Conservation (phyloP, 2,888 invertebrate species). For the Chaetogeoica ovagalla region DNA sequence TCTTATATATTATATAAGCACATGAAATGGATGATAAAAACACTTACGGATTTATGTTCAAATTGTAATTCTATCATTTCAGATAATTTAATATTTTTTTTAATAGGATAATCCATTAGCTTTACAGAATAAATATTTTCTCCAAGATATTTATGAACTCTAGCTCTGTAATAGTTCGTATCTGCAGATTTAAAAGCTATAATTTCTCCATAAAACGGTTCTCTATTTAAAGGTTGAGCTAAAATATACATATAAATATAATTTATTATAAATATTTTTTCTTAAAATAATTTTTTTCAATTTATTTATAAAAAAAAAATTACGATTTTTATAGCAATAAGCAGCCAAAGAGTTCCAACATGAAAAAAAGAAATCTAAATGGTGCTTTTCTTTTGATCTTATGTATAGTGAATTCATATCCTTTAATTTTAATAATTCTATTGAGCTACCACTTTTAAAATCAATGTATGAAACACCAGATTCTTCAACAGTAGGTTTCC, state of each 20-base stretch:
- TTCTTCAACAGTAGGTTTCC: conserved; percentile 39
- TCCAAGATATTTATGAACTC: conserved; percentile 29
- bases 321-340: conserved; percentile 27
- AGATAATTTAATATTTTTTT: conserved; percentile 16
- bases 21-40: neutral
- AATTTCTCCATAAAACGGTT: conserved; percentile 44
- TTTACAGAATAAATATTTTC: conserved; percentile 27
- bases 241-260: conserved; percentile 1
- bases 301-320: neutral
- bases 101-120: conserved; percentile 43
- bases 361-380: conserved; percentile 25
- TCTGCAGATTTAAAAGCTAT: conserved; percentile 22
- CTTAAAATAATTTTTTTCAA: neutral
- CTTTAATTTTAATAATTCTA: conserved; percentile 33
- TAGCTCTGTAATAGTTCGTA: conserved; percentile 35
- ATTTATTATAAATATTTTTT: neutral
- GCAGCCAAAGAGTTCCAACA: conserved; percentile 20
- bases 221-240: conserved; percentile 26
- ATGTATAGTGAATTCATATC: conserved; percentile 24
- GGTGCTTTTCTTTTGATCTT: conserved; percentile 29
- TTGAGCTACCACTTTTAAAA: conserved; percentile 21
- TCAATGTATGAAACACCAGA: conserved; percentile 44
- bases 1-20: neutral
- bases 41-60: conserved; percentile 35
- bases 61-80: conserved; percentile 38